phyloP scores from a whole-genome alignment of 2,797 vertebrate genomes.

The Amniataba percoides region DNA sequence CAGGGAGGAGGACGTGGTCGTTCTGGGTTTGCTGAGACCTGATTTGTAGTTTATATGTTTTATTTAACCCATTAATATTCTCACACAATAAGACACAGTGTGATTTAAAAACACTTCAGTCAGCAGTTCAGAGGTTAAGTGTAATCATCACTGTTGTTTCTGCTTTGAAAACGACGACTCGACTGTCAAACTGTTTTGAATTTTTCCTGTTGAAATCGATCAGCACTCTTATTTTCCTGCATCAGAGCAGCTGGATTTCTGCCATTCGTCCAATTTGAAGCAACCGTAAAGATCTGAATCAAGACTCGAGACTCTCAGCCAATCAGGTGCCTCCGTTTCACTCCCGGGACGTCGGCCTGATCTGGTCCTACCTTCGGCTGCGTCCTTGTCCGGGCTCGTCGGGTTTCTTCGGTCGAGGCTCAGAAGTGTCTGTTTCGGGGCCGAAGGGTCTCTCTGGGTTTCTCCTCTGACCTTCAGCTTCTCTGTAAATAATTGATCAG shows the following conservation, averaged over 20 bases:
- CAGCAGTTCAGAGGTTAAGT: too few relatives aligned
- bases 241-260: neutral
- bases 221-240: neutral
- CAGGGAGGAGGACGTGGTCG: neutral
- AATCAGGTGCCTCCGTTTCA: neutral
- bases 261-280: neutral
- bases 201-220: neutral
- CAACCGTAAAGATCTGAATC: neutral
- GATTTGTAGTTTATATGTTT: too few relatives aligned
- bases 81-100: too few relatives aligned
- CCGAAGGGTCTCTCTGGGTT: slow-evolving; percentile 50
- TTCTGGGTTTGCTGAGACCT: too few relatives aligned
- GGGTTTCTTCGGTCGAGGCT: neutral
- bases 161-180: neutral
- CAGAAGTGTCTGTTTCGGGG: slow-evolving; percentile 29
- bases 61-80: too few relatives aligned
- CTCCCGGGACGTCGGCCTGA: neutral
- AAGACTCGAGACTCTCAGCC: neutral
- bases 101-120: neutral
- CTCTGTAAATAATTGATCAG: slow-evolving; percentile 86
- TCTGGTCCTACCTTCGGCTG: slow-evolving; percentile 30
- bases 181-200: neutral
- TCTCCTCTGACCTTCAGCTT: slow-evolving; percentile 73
- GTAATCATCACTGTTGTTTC: too few relatives aligned
- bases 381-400: neutral